Percentiles rank a stretch among this genome's conserved stretches.
Conservation (phyloP, 2,888 invertebrate genomes). For the Dryadula phaetusa region DNA sequence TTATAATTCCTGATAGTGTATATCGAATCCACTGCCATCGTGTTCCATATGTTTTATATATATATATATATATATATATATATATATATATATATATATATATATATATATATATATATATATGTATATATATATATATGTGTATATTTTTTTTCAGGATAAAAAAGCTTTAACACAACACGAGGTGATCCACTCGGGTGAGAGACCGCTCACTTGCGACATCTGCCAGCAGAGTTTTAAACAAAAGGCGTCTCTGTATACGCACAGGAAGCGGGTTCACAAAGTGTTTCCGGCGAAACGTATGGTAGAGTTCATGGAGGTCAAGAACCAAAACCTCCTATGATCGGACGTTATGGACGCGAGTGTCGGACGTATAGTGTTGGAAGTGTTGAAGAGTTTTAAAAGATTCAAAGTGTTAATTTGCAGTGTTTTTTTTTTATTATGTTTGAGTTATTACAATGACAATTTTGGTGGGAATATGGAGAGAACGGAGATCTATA, state of each 20-base stretch:
- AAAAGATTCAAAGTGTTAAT: too few species aligned
- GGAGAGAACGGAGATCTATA: too few species aligned
- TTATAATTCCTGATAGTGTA: too few species aligned
- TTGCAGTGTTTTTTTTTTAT: too few species aligned
- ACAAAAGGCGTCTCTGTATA: conserved; percentile 76
- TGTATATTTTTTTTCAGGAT: conserved; percentile 57
- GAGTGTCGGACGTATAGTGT: neutral
- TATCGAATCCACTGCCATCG: too few species aligned
- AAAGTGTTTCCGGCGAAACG: conserved; percentile 67
- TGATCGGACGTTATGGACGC: neutral
- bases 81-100: too few species aligned
- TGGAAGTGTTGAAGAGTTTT: neutral
- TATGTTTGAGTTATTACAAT: too few species aligned
- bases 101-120: too few species aligned
- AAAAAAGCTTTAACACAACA: conserved; percentile 73
- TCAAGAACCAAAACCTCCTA: conserved; percentile 25
- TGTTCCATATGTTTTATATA: too few species aligned
- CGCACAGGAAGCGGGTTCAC: conserved; percentile 73
- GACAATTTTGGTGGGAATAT: too few species aligned
- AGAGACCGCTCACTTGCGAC: conserved; percentile 70
- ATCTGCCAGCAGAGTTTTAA: conserved; percentile 77
- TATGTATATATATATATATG: too few species aligned
- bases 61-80: neutral
- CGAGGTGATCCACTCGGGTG: conserved; percentile 73
- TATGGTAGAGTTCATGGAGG: conserved; percentile 67